Conservation (phyloP, 2,113 vertebrate species). For the Ciconia maguari region DNA sequence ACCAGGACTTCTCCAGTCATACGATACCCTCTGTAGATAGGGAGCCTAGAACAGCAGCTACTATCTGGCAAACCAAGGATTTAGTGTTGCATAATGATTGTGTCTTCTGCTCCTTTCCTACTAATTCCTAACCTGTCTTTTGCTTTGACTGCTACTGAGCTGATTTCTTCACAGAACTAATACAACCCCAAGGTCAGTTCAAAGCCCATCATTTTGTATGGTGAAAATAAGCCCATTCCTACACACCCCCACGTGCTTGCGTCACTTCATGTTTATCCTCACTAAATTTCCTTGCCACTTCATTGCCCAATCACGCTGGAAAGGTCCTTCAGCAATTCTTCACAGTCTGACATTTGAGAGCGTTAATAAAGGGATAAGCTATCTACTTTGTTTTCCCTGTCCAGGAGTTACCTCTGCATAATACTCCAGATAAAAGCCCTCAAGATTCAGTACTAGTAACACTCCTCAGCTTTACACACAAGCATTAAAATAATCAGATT, state of each 20-base stretch:
- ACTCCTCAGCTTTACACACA: not conserved
- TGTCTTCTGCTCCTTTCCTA: not conserved
- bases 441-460: not conserved
- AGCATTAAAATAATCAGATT: not conserved
- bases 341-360: not conserved
- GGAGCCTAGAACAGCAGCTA: not conserved
- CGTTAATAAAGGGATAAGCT: not conserved
- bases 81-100: not conserved
- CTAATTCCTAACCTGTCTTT: not conserved
- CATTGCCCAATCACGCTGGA: not conserved
- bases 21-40: not conserved
- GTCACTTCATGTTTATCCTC: conserved; percentile 20
- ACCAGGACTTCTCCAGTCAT: not conserved
- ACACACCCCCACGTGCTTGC: accelerated
- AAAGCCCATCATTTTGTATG: not conserved
- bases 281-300: not conserved
- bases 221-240: not conserved
- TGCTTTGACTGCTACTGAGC: not conserved
- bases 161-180: not conserved
- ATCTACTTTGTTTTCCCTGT: not conserved
- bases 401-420: not conserved
- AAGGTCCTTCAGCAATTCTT: not conserved
- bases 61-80: not conserved
- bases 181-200: not conserved
- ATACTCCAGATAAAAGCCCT: not conserved